Evolutionary conservation across 30 jellyfish, hydroid and myxozoan species (phyloP).

Genomic region (Chrysaora quinquecirrha): DNA sequence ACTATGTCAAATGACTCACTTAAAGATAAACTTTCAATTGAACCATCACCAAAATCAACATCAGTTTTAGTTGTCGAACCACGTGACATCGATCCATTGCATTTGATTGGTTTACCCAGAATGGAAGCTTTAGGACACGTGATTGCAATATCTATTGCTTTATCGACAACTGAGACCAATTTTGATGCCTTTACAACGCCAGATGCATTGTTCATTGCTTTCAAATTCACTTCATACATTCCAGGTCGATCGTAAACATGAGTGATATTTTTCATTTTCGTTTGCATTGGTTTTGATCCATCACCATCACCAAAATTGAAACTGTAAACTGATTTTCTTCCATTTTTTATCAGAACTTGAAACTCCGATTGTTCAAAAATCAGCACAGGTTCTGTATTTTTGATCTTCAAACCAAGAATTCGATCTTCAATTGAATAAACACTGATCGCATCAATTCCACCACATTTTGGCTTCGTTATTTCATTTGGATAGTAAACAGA

Average conservation of each 20-base stretch:
- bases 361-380: conserved; percentile 57
- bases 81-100: conserved; percentile 86
- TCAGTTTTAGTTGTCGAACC: conserved; percentile 67
- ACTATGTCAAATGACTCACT: conserved; percentile 59
- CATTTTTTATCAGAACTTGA: conserved; percentile 62
- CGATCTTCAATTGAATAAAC: conserved; percentile 83
- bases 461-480: conserved; percentile 75
- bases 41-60: conserved; percentile 90
- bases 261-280: conserved; percentile 51
- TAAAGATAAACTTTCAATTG: conserved; percentile 47
- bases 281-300: conserved; percentile 47
- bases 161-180: conserved; percentile 59
- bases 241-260: conserved; percentile 86
- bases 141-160: conserved; percentile 39
- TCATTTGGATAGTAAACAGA: conserved; percentile 50
- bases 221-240: conserved; percentile 49
- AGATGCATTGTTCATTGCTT: conserved; percentile 84
- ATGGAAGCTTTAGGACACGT: conserved; percentile 73
- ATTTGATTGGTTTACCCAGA: conserved; percentile 70
- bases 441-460: conserved; percentile 86
- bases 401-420: conserved; percentile 72
- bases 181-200: conserved; percentile 55
- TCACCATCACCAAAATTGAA: conserved; percentile 79
- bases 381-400: conserved; percentile 63
- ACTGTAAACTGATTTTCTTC: conserved; percentile 42